phyloP scores from a whole-genome alignment of 1,140 invertebrate genomes.

The Zaprionus kolodkinae region DNA sequence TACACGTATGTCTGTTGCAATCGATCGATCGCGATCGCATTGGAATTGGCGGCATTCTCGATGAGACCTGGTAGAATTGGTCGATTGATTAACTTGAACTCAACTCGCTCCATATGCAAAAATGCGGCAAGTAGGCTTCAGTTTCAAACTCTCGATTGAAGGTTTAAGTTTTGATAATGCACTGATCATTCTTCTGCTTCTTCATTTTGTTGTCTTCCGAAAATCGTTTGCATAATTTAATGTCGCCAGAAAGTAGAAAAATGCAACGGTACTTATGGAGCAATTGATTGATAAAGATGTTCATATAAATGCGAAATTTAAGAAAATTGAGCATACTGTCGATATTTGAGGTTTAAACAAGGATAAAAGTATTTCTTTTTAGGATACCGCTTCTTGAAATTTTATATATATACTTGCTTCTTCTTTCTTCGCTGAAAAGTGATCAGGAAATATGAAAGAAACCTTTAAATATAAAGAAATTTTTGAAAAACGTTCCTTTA shows the following conservation, averaged over 20 bases:
- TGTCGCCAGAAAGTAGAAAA: conserved; percentile 12
- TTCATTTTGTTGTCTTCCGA: not conserved
- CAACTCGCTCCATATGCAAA: conserved; percentile 36
- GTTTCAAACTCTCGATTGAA: not conserved
- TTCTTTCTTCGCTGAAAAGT: too few species aligned
- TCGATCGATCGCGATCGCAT: conserved; percentile 62
- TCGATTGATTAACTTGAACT: conserved; percentile 58
- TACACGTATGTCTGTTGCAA: conserved; percentile 3
- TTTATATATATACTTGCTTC: too few species aligned
- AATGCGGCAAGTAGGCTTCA: conserved; percentile 30
- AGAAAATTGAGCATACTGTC: not conserved
- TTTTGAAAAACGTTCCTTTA: too few species aligned
- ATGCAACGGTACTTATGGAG: conserved; percentile 40
- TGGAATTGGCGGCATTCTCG: conserved; percentile 66
- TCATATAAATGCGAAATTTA: not conserved
- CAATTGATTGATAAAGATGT: not conserved
- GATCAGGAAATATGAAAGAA: too few species aligned
- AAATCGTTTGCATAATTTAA: conserved; percentile 50
- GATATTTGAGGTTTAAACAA: not conserved
- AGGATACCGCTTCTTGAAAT: too few species aligned
- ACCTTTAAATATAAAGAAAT: too few species aligned
- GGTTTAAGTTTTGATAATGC: not conserved
- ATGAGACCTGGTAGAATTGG: conserved; percentile 12
- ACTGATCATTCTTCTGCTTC: not conserved
- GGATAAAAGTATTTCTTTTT: too few species aligned